Percentiles rank a stretch among this genome's conserved stretches.
phyloP scores from a whole-genome alignment of 1,140 invertebrate species.

The Zaprionus taronus region DNA sequence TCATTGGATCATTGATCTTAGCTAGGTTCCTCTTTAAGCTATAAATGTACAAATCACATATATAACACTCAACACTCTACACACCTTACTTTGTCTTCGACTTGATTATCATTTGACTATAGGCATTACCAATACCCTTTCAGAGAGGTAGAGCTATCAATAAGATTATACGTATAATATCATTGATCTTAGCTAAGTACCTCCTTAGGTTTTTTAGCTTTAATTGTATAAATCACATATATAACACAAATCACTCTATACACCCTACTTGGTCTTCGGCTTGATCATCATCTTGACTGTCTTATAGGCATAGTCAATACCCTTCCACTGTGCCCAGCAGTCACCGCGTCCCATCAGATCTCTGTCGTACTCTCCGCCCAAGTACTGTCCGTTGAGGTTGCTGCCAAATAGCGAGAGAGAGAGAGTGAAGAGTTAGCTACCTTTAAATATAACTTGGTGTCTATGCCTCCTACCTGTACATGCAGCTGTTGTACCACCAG shows the following conservation, averaged over 20 bases:
- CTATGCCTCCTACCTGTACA: slow-evolving; percentile 30
- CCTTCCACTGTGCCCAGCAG: slow-evolving; percentile 35
- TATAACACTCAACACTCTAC: neutral
- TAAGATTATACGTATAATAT: too few relatives aligned
- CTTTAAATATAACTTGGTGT: neutral
- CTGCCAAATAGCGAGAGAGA: slow-evolving; percentile 1
- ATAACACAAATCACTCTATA: neutral
- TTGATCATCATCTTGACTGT: slow-evolving; percentile 48
- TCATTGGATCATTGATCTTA: too few relatives aligned
- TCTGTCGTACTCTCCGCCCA: slow-evolving; percentile 27
- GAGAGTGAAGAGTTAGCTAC: neutral
- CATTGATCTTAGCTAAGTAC: too few relatives aligned
- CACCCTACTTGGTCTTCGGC: slow-evolving; percentile 12
- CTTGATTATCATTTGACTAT: too few relatives aligned
- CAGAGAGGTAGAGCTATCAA: too few relatives aligned
- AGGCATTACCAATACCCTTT: too few relatives aligned
- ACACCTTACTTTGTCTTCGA: too few relatives aligned
- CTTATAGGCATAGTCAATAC: slow-evolving; percentile 39
- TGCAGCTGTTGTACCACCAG: slow-evolving; percentile 50
- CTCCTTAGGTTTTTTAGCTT: too few relatives aligned
- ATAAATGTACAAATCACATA: too few relatives aligned
- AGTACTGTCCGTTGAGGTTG: slow-evolving; percentile 39
- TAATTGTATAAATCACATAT: neutral
- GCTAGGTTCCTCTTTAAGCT: too few relatives aligned
- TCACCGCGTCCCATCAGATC: slow-evolving; percentile 23